Percentiles rank a stretch among this genome's conserved stretches.
These are phyloP conservation scores for Champsocephalus gunnari DNA, from an alignment of 2,797 vertebrate species.

Conservation along the genomic window DNA sequence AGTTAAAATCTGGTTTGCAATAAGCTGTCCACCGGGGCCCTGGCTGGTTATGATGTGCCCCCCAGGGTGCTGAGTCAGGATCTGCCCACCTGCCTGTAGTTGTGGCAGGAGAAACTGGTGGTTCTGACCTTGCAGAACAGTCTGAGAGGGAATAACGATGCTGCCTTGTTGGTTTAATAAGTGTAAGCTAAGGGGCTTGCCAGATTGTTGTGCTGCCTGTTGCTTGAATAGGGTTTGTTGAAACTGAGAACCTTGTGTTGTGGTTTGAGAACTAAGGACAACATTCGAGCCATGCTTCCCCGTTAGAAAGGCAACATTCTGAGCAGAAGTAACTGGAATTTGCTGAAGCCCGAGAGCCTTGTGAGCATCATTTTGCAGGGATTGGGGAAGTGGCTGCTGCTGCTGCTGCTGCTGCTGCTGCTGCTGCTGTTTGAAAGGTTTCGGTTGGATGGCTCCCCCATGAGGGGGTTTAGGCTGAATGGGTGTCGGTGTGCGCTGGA, in stretches of 20 bases:
- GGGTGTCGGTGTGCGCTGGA: slow-evolving; percentile 95
- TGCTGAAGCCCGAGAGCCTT: slow-evolving; percentile 86
- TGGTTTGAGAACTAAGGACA: slow-evolving; percentile 87
- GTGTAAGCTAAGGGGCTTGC: slow-evolving; percentile 94
- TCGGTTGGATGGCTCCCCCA: slow-evolving; percentile 86
- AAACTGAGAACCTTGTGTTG: slow-evolving; percentile 82
- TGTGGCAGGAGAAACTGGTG: slow-evolving; percentile 93
- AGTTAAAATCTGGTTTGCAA: slow-evolving; percentile 91
- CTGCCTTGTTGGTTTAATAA: slow-evolving; percentile 93
- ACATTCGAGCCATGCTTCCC: slow-evolving; percentile 91
- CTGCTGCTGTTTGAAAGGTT: slow-evolving; percentile 84
- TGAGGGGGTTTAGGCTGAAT: slow-evolving; percentile 95
- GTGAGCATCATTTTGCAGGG: slow-evolving; percentile 83
- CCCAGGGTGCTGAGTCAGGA: slow-evolving; percentile 88
- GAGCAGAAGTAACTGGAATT: slow-evolving; percentile 84
- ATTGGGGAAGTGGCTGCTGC: slow-evolving; percentile 70
- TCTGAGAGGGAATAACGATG: slow-evolving; percentile 94
- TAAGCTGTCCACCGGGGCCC: slow-evolving; percentile 89
- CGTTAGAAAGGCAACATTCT: slow-evolving; percentile 93
- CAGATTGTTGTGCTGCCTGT: slow-evolving; percentile 81
- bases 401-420: slow-evolving; percentile 48
- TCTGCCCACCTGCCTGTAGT: slow-evolving; percentile 90
- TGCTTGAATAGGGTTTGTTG: slow-evolving; percentile 91
- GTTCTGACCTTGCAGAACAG: slow-evolving; percentile 92
- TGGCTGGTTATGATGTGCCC: slow-evolving; percentile 92